Base-by-base conservation (phyloP, 2,888 invertebrate species). In the Eupithecia tripunctaria region DNA sequence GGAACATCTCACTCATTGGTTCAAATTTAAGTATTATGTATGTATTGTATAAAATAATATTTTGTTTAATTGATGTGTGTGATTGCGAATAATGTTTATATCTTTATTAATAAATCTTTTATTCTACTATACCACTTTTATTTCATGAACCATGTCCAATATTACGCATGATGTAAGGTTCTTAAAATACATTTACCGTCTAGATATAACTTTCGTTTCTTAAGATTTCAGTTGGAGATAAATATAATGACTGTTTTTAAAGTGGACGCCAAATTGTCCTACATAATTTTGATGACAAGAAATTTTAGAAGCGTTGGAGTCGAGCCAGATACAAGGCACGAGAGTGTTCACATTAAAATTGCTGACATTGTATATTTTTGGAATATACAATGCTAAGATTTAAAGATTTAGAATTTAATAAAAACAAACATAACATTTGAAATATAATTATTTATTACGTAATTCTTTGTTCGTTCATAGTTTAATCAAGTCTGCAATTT, bases 101-200 rank as follows among this genome's bases (percentile, higher is more conserved):
- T 89, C 87, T 91, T 91, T 91, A 92, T 90, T 93, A 94, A 93
- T 94, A 94, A 94, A 94, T 89, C 90, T 91, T 90, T 91, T 93
- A 93, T 90, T 91, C 90, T 91, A 93, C 87, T 89, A 87, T 81
- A 72, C 81, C 76, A 82, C 70, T 70, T 80, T 81, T 60, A 81
- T 79, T 82, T 70, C 66, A 72, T 70, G 59, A 76, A 68, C 36
- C 60, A 64, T n/a, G 74, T 21, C 80, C 64, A 12, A n/a, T 81
- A 83, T 80, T 77, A 71, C 80, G 79, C 77, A 77, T 80, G 77
- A 79, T 76, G 77, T 78, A 80, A 82, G 79, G 78, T 78, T 84
- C 84, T 82, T 81, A 84, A 85, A 89, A 88, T 87, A 88, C 82
- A 81, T 81, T 82, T 81, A 76, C 81, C 80, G 82, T 82, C 79